Evolutionary conservation across 2,888 invertebrate species (phyloP).

Genomic region (Heliconius hortense): DNA sequence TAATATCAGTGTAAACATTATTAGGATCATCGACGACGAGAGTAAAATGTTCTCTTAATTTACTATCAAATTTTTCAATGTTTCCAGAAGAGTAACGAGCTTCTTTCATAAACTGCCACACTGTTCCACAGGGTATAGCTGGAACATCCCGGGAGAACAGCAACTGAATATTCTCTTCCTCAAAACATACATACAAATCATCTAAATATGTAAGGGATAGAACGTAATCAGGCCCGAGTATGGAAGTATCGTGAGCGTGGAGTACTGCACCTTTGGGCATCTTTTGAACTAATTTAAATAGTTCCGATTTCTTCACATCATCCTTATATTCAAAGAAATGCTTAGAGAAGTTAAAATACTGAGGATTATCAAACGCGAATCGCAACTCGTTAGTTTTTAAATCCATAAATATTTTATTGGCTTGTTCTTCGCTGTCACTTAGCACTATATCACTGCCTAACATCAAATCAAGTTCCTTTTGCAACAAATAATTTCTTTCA

Average conservation of each 20-base stretch:
- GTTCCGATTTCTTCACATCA: slow-evolving; percentile 80
- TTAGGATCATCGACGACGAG: slow-evolving; percentile 77
- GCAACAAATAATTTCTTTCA: slow-evolving; percentile 70
- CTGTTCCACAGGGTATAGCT: slow-evolving; percentile 49
- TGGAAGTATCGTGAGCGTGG: slow-evolving; percentile 86
- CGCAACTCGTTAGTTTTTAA: slow-evolving; percentile 78
- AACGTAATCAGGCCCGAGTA: slow-evolving; percentile 83
- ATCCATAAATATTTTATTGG: slow-evolving; percentile 82
- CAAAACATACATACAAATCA: slow-evolving; percentile 81
- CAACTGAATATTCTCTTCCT: slow-evolving; percentile 53
- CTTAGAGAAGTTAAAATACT: slow-evolving; percentile 82
- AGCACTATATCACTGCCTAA: slow-evolving; percentile 80
- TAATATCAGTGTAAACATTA: slow-evolving; percentile 76
- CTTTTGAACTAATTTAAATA: slow-evolving; percentile 83
- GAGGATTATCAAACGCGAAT: slow-evolving; percentile 70
- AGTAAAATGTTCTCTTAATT: slow-evolving; percentile 78
- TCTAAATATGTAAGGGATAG: slow-evolving; percentile 84
- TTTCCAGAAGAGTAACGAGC: slow-evolving; percentile 72
- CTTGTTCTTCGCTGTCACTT: slow-evolving; percentile 75
- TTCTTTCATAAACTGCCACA: slow-evolving; percentile 78
- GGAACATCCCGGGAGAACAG: slow-evolving; percentile 60
- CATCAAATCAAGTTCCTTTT: slow-evolving; percentile 71
- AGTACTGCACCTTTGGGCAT: slow-evolving; percentile 90
- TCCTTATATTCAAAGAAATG: slow-evolving; percentile 86
- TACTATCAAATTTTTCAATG: slow-evolving; percentile 76